Conservation (phyloP, 35 echinoderm and acorn worm species). For the Lytechinus pictus region DNA sequence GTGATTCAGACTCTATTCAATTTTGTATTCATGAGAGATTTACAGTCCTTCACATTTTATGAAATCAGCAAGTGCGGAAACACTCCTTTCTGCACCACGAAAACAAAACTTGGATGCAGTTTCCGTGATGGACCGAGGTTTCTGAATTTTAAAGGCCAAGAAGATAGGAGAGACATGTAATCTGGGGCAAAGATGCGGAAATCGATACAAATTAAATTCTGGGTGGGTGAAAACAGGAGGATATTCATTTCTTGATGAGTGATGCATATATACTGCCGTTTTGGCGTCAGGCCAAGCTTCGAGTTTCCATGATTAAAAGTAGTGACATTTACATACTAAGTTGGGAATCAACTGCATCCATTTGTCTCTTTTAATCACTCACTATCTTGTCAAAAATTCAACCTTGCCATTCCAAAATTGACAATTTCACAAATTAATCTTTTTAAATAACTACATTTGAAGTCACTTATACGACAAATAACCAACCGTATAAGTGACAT, state of each 20-base stretch:
- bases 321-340: not conserved
- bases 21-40: not conserved
- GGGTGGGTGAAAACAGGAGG: not conserved
- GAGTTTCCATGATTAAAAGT: not conserved
- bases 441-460: no score
- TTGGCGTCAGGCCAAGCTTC: not conserved
- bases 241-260: constrained; percentile 9
- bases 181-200: not conserved
- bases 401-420: no score
- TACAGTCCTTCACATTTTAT: not conserved
- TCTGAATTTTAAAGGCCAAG: not conserved
- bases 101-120: not conserved
- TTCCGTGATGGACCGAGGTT: not conserved
- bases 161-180: not conserved
- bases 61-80: not conserved
- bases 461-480: no score
- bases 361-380: no score
- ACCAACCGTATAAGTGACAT: no score
- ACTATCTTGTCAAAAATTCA: no score
- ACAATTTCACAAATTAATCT: no score
- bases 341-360: no score
- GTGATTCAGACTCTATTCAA: not conserved
- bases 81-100: not conserved
- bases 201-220: not conserved
- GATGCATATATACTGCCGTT: not conserved